Evolutionary conservation across 2,113 vertebrate species (phyloP).

Genomic region (Zonotrichia leucophrys): DNA sequence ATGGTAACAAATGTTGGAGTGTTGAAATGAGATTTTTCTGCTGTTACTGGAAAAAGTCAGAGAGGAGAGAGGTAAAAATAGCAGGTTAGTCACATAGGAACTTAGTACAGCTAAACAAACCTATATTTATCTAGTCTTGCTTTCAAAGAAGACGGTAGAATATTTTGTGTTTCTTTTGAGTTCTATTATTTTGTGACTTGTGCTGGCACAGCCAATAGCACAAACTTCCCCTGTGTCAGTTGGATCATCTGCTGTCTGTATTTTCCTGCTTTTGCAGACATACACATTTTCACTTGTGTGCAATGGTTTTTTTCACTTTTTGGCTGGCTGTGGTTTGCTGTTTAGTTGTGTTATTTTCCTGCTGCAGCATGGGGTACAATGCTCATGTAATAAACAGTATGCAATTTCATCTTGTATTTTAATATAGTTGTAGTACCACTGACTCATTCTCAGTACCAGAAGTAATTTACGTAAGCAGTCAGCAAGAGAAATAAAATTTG

Average conservation of each 20-base stretch:
- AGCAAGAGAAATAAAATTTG: background rate
- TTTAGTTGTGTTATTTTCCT: background rate
- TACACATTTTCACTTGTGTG: background rate
- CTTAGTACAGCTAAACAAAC: background rate
- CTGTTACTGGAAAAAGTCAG: background rate
- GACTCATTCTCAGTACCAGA: background rate
- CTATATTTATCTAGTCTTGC: background rate
- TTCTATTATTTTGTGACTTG: background rate
- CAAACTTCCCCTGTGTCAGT: background rate
- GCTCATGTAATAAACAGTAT: background rate
- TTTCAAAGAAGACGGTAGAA: background rate
- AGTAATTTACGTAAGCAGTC: background rate
- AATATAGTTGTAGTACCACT: background rate
- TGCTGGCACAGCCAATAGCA: background rate
- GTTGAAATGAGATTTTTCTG: background rate
- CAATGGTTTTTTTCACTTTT: background rate
- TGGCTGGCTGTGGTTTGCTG: background rate
- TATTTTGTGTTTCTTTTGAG: background rate
- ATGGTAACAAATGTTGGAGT: background rate
- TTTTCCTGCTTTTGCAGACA: background rate
- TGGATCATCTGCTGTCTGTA: background rate
- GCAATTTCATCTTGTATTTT: background rate
- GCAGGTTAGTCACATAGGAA: background rate
- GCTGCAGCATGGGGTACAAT: background rate
- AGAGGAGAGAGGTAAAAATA: background rate